phyloP scores from a whole-genome alignment of 2,888 invertebrate genomes.

The Andricus curvator region DNA sequence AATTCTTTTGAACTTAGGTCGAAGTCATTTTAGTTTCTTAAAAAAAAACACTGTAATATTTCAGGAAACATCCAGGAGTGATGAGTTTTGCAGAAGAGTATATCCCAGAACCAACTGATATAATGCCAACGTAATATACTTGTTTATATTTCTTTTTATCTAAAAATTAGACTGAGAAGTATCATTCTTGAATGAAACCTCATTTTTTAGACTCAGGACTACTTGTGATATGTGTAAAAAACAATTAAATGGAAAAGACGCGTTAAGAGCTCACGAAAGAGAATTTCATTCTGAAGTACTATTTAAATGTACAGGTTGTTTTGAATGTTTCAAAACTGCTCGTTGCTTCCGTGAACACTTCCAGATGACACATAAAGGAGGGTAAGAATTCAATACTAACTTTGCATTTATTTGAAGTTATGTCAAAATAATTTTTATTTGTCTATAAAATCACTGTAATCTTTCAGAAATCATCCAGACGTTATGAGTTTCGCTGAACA shows the following conservation, averaged over 20 bases:
- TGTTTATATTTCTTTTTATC: too few species aligned
- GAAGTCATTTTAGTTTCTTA: too few species aligned
- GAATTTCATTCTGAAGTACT: neutral
- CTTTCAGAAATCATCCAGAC: too few species aligned
- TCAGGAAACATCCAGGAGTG: neutral
- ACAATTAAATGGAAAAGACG: neutral
- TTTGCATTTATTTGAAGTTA: neutral
- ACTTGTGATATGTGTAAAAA: too few species aligned
- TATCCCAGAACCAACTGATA: neutral
- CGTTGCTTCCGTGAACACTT: neutral
- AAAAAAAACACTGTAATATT: too few species aligned
- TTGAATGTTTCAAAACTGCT: neutral
- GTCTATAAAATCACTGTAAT: too few species aligned
- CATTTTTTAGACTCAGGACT: too few species aligned
- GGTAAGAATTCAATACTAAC: neutral
- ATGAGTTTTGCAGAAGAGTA: neutral
- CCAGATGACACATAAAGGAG: neutral
- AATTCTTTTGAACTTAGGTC: neutral
- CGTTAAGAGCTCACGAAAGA: neutral
- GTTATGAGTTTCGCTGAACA: neutral
- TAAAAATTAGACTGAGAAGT: too few species aligned
- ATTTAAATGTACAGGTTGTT: neutral
- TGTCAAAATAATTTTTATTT: too few species aligned
- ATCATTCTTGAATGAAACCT: too few species aligned
- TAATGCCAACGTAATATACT: neutral